Evolutionary conservation across 2,113 vertebrate species (phyloP).

Genomic region (human): DNA sequence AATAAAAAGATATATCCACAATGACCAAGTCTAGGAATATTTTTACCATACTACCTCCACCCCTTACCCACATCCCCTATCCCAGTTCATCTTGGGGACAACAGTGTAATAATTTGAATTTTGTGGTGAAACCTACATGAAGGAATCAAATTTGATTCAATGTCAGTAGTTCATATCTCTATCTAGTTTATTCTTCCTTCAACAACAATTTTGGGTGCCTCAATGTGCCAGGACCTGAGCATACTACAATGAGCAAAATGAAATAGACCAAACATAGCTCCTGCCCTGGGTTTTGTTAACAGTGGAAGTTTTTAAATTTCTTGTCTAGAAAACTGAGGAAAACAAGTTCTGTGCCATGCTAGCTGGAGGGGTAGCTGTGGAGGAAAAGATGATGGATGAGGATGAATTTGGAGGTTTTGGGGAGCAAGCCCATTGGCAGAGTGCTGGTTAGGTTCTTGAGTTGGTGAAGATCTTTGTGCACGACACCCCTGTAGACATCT

Average conservation of each 20-base stretch:
- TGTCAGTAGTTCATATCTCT: not conserved
- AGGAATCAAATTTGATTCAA: not conserved
- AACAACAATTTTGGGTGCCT: not conserved
- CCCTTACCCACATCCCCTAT: not conserved
- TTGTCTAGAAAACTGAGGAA: not conserved
- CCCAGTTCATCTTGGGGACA: not conserved
- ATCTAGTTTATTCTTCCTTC: not conserved
- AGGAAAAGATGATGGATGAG: not conserved
- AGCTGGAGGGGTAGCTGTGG: no score
- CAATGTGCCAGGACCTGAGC: not conserved
- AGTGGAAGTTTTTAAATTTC: not conserved
- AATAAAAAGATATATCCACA: not conserved
- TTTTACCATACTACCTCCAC: not conserved
- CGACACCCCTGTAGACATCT: rapidly evolving
- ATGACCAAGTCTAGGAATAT: not conserved
- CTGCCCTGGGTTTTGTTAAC: not conserved
- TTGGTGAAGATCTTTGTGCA: not conserved
- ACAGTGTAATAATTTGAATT: not conserved
- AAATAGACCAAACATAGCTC: not conserved
- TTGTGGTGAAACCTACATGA: not conserved
- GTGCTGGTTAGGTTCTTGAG: not conserved
- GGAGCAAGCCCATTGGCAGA: not conserved
- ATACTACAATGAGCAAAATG: not conserved
- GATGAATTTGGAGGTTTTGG: not conserved
- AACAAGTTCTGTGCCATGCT: not conserved